Evolutionary conservation across 2,113 vertebrate species (phyloP).

Genomic region (Actenoides lindsayi): DNA sequence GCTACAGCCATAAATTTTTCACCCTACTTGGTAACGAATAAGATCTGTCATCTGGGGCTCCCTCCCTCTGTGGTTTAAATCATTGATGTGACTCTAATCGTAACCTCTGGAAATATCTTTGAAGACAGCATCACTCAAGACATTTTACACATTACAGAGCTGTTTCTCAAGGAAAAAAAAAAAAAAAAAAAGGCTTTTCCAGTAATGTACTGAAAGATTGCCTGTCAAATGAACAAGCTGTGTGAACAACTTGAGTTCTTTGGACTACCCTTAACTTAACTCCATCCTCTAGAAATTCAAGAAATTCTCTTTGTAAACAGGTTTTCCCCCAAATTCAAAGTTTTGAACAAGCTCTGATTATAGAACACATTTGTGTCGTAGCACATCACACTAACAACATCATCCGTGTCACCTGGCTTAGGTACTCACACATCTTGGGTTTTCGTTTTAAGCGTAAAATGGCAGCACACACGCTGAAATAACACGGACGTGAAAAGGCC

Average conservation of each 20-base stretch:
- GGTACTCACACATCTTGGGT: not conserved
- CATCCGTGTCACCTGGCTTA: conserved; percentile 18
- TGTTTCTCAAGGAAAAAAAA: conserved; percentile 20
- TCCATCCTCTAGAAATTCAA: conserved; percentile 24
- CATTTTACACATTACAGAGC: conserved; percentile 18
- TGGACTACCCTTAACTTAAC: conserved; percentile 22
- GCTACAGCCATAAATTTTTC: not conserved
- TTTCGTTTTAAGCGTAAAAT: conserved; percentile 5
- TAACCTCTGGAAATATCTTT: conserved; percentile 7
- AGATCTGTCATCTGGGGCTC: not conserved
- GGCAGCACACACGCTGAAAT: not conserved
- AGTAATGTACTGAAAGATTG: not conserved
- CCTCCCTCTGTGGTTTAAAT: not conserved
- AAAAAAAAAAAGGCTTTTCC: not conserved
- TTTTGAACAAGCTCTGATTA: conserved; percentile 24
- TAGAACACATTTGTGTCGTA: not conserved
- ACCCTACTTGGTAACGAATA: not conserved
- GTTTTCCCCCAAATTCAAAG: not conserved
- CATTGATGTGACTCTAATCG: not conserved
- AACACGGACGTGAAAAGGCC: not conserved
- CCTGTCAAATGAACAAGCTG: conserved; percentile 10
- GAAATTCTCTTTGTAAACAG: conserved; percentile 32
- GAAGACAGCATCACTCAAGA: conserved; percentile 34
- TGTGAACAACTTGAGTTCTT: conserved; percentile 6
- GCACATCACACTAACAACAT: not conserved